phyloP scores from a whole-genome alignment of 35 echinoderm and acorn worm genomes.

The Heliocidaris tuberculata region DNA sequence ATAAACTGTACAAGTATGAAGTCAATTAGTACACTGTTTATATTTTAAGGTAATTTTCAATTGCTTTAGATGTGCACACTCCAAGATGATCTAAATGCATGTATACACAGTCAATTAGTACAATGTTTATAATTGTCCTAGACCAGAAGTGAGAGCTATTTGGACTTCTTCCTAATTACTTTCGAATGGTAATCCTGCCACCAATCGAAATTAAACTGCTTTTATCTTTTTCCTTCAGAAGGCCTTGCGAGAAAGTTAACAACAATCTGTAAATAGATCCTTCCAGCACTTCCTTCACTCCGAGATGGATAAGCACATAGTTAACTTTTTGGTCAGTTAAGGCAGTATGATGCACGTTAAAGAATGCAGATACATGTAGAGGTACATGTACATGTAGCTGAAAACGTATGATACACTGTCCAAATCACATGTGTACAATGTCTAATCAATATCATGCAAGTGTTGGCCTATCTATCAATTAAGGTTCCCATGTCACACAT shows the following conservation, averaged over 20 bases:
- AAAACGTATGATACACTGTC: not conserved
- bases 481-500: too few species aligned
- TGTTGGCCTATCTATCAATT: too few species aligned
- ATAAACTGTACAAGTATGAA: too few species aligned
- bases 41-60: too few species aligned
- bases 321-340: not conserved
- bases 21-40: too few species aligned
- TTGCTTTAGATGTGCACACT: too few species aligned
- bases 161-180: not conserved
- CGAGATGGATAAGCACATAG: not conserved
- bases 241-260: not conserved
- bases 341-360: not conserved
- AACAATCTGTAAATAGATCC: not conserved
- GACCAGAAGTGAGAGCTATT: not conserved
- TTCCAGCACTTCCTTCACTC: not conserved
- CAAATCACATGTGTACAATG: not conserved
- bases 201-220: not conserved
- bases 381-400: too few species aligned
- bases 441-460: too few species aligned
- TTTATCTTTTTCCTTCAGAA: not conserved
- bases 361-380: not conserved
- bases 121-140: not conserved
- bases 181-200: not conserved
- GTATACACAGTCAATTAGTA: not conserved
- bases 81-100: too few species aligned